phyloP scores from a whole-genome alignment of 2,113 vertebrate genomes.

The Nycticorax nycticorax region DNA sequence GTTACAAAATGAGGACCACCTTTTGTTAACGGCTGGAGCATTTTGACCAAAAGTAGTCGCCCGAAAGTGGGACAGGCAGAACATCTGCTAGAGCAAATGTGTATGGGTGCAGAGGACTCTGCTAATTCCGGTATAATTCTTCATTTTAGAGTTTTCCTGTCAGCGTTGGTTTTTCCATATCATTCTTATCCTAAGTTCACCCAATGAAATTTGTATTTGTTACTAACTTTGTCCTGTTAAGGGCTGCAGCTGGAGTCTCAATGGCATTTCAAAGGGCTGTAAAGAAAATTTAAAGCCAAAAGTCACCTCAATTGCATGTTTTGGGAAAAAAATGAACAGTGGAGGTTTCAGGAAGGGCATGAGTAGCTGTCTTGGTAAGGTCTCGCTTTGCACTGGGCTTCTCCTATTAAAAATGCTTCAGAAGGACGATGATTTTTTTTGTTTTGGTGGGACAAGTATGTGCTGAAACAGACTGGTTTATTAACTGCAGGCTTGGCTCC shows the following conservation, averaged over 20 bases:
- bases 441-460: neutral
- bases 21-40: neutral
- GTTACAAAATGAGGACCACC: neutral
- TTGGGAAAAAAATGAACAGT: neutral
- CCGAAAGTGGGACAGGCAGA: neutral
- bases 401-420: neutral
- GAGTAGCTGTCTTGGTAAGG: neutral
- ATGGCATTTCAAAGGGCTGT: neutral
- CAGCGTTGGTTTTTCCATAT: neutral
- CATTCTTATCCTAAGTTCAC: neutral
- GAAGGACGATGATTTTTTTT: neutral
- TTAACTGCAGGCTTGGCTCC: neutral
- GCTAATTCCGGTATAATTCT: neutral
- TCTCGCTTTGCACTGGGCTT: neutral
- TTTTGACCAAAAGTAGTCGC: neutral
- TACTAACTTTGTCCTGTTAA: neutral
- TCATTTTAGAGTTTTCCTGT: neutral
- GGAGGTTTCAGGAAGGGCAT: neutral
- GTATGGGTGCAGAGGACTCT: neutral
- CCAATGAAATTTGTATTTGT: neutral
- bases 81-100: neutral
- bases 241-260: neutral
- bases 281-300: neutral
- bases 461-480: neutral
- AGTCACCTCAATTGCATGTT: neutral